Evolutionary conservation across 2,797 vertebrate genomes (phyloP).

Genomic region (Emys orbicularis): DNA sequence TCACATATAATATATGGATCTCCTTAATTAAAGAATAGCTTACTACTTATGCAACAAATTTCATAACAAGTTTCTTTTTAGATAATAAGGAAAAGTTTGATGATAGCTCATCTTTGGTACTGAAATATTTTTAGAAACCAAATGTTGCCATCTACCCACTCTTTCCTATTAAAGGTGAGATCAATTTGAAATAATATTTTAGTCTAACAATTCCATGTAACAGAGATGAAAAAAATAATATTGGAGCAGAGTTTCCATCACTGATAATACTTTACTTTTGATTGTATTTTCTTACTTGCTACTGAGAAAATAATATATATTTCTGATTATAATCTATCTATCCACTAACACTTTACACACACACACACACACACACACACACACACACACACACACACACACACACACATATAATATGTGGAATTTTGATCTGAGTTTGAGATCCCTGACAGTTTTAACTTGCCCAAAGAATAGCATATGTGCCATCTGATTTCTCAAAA

Average conservation of each 20-base stretch:
- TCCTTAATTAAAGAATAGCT: neutral
- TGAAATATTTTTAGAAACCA: neutral
- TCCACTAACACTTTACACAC: no score
- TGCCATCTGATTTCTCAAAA: neutral
- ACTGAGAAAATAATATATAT: neutral
- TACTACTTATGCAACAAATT: neutral
- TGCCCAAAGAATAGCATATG: neutral
- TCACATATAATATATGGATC: neutral
- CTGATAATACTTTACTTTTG: neutral
- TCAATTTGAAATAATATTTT: neutral
- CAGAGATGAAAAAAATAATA: neutral
- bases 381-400: accelerated
- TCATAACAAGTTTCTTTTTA: neutral
- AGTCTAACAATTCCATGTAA: neutral
- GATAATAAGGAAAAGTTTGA: neutral
- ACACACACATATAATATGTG: neutral
- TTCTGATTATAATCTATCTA: neutral
- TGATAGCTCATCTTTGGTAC: neutral
- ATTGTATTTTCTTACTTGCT: conserved; percentile 7
- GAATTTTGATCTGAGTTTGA: neutral
- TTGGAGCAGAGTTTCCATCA: neutral
- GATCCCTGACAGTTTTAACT: neutral
- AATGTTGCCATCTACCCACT: neutral
- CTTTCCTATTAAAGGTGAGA: neutral
- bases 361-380: accelerated